phyloP scores from a whole-genome alignment of 1,140 invertebrate genomes.

The Drosophila seguyi region DNA sequence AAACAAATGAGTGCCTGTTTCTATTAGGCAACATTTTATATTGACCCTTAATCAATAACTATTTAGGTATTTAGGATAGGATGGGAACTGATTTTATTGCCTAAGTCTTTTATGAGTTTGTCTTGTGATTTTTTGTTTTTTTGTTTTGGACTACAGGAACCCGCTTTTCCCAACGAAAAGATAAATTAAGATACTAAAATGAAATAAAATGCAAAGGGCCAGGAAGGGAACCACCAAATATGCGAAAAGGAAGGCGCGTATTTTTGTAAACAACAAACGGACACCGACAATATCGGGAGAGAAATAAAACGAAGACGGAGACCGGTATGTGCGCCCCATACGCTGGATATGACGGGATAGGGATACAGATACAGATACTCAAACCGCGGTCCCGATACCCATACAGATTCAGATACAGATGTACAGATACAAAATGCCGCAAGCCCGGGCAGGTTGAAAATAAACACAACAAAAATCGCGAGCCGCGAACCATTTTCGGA shows the following conservation, averaged over 20 bases:
- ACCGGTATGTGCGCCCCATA: slow-evolving; percentile 52
- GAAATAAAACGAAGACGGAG: slow-evolving; percentile 32
- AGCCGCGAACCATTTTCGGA: slow-evolving; percentile 56
- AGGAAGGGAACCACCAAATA: slow-evolving; percentile 10
- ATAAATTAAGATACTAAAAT: slow-evolving; percentile 48
- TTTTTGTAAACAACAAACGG: slow-evolving; percentile 77
- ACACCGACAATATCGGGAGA: slow-evolving; percentile 44
- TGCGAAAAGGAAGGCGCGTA: slow-evolving; percentile 51
- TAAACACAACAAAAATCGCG: slow-evolving; percentile 28
- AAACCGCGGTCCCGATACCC: slow-evolving; percentile 3
- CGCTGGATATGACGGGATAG: slow-evolving; percentile 12
- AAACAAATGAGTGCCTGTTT: not conserved
- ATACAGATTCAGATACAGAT: slow-evolving; percentile 36
- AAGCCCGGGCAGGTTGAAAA: slow-evolving; percentile 66
- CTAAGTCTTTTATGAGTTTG: not conserved
- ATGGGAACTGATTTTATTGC: not conserved
- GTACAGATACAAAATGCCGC: slow-evolving; percentile 73
- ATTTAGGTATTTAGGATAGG: not conserved
- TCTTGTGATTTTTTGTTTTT: not conserved
- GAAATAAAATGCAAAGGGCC: slow-evolving; percentile 25
- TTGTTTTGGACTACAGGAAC: not conserved
- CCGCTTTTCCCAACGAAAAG: slow-evolving; percentile 6
- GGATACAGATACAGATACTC: slow-evolving; percentile 15
- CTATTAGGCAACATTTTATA: not conserved
- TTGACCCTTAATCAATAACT: not conserved